A percentile compares a stretch with the other conserved stretches of the same genome.
phyloP scores from a whole-genome alignment of 2,797 vertebrate species.

The Hafferia zeledoni region DNA sequence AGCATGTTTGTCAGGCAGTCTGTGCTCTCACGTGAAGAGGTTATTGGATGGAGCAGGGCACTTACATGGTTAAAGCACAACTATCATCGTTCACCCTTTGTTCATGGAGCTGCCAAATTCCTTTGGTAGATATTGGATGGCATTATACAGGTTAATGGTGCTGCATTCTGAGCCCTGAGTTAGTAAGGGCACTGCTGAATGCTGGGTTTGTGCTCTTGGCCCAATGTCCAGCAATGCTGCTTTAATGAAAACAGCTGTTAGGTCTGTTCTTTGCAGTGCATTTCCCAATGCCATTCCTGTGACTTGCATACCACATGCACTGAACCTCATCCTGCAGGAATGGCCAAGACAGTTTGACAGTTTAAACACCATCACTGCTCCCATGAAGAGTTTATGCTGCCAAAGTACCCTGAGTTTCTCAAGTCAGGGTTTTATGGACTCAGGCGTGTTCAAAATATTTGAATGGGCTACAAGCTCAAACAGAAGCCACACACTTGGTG shows the following conservation, averaged over 20 bases:
- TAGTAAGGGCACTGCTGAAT: neutral
- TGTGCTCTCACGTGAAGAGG: neutral
- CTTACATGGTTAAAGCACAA: rapidly evolving
- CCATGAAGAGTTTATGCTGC: neutral
- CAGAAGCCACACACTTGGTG: neutral
- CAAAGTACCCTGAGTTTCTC: neutral
- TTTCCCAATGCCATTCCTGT: neutral
- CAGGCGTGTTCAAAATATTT: neutral
- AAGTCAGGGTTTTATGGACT: neutral
- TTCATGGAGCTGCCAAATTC: neutral
- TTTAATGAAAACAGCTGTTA: constrained; percentile 56
- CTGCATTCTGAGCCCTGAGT: neutral
- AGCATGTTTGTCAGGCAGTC: neutral
- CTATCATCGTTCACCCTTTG: neutral
- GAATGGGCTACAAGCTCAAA: neutral
- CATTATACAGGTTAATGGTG: neutral
- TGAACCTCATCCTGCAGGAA: constrained; percentile 30
- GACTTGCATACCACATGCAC: constrained; percentile 6
- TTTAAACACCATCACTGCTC: neutral
- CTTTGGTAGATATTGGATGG: neutral
- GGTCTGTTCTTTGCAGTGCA: neutral
- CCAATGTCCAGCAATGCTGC: neutral
- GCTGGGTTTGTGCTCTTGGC: constrained; percentile 17
- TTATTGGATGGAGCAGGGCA: neutral
- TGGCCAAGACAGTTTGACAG: neutral